Conservation (phyloP, 2,113 vertebrate genomes). For the Sinocyclocheilus grahami region DNA sequence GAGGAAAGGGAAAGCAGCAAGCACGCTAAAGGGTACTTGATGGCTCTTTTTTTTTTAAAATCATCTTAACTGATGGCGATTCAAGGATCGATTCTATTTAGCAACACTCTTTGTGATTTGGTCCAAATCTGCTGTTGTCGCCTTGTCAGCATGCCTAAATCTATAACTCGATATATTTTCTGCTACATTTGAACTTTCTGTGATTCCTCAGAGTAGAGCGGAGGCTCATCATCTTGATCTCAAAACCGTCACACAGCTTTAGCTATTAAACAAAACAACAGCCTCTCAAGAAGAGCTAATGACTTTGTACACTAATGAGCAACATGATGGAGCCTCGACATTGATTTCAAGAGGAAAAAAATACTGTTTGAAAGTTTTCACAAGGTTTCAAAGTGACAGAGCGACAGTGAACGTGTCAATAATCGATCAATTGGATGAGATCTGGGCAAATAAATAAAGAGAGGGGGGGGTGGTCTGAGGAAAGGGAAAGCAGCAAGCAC, state of each 20-base stretch:
- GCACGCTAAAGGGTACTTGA: background rate
- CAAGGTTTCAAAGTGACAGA: background rate
- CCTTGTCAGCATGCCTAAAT: background rate
- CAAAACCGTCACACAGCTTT: background rate
- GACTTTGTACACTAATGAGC: background rate
- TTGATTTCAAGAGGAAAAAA: background rate
- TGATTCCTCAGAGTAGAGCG: background rate
- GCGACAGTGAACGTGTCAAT: background rate
- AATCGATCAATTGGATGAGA: no score
- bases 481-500: background rate
- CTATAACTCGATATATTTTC: background rate
- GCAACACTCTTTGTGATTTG: background rate
- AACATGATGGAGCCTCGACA: background rate
- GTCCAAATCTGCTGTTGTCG: background rate
- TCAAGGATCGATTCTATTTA: slow-evolving; percentile 13
- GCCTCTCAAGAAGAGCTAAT: background rate
- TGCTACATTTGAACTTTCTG: background rate
- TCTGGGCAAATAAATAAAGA: no score
- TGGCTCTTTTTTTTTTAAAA: background rate
- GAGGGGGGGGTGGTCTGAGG: background rate
- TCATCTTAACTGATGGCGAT: slow-evolving; percentile 12
- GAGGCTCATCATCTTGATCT: background rate
- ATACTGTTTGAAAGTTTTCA: background rate
- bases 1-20: background rate
- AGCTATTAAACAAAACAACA: slow-evolving; percentile 12